phyloP scores from a whole-genome alignment of 1,140 invertebrate genomes.

The Drosophila funebris region DNA sequence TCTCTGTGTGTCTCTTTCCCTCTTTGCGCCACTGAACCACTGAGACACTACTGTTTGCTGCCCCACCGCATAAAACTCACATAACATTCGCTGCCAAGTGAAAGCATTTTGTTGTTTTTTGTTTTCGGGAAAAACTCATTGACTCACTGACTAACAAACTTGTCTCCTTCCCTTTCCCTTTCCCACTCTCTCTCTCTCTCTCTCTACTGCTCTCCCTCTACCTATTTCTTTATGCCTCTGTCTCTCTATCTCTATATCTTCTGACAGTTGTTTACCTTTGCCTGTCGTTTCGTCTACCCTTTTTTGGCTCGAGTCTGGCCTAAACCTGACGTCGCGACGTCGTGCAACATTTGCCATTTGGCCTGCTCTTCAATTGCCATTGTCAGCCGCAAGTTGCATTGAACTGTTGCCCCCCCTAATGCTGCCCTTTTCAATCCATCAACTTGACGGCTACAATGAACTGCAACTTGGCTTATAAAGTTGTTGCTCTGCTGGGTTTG shows the following conservation, averaged over 20 bases:
- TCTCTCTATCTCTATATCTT: background rate
- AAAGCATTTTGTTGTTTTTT: constrained; percentile 55
- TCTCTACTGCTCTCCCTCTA: background rate
- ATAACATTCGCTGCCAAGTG: constrained; percentile 68
- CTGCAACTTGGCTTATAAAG: background rate
- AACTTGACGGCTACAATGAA: background rate
- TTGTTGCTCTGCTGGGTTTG: background rate
- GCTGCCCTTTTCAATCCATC: background rate
- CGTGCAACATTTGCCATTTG: constrained; percentile 65
- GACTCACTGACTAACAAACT: constrained; percentile 11
- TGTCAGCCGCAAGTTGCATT: constrained; percentile 5
- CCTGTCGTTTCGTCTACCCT: constrained; percentile 65
- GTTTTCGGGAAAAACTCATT: constrained; percentile 59
- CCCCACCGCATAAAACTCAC: constrained; percentile 58
- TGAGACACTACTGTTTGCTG: constrained; percentile 27
- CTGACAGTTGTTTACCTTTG: constrained; percentile 67
- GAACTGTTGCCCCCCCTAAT: background rate
- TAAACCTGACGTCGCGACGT: constrained; percentile 15
- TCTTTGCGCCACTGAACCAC: constrained; percentile 59
- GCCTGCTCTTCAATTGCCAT: constrained; percentile 4
- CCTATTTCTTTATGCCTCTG: no score
- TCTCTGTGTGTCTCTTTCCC: background rate
- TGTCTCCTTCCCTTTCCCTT: background rate
- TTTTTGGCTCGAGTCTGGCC: constrained; percentile 22
- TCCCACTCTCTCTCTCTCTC: background rate